Percentiles rank a stretch among this genome's conserved stretches.
Conservation (phyloP, 2,113 vertebrate species). For the Ictalurus furcatus region DNA sequence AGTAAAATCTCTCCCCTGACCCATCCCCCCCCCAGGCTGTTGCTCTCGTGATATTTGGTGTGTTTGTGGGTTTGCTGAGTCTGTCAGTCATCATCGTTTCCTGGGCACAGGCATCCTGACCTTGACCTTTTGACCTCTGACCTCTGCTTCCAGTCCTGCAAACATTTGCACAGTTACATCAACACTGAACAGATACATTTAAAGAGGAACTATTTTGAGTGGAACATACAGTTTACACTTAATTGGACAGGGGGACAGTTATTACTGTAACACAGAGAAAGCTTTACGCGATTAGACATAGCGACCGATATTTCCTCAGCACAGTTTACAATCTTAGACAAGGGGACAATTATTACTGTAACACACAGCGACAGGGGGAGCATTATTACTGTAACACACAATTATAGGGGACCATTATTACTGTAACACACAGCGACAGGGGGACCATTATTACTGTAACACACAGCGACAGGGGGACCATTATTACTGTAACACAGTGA, state of each 20-base stretch:
- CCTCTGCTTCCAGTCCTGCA: not conserved
- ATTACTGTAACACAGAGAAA: not conserved
- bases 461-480: not conserved
- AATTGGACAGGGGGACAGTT: not conserved
- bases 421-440: not conserved
- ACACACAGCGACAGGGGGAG: not conserved
- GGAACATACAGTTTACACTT: not conserved
- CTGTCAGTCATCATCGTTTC: conserved; percentile 80
- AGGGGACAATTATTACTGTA: too few species aligned
- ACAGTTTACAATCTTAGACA: not conserved
- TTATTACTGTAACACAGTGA: too few species aligned
- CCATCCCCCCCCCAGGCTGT: conserved; percentile 72
- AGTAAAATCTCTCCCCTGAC: not conserved
- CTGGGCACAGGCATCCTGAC: conserved; percentile 74
- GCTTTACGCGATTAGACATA: not conserved
- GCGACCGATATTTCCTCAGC: not conserved
- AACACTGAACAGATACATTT: not conserved
- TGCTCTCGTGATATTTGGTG: conserved; percentile 80
- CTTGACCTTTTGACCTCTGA: conserved; percentile 46
- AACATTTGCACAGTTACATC: not conserved
- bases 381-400: too few species aligned
- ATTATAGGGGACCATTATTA: not conserved
- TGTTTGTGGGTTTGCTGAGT: conserved; percentile 82
- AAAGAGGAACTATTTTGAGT: not conserved
- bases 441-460: not conserved